Base-by-base conservation (phyloP, 2,797 vertebrate species). In the Notolabrus celidotus region DNA sequence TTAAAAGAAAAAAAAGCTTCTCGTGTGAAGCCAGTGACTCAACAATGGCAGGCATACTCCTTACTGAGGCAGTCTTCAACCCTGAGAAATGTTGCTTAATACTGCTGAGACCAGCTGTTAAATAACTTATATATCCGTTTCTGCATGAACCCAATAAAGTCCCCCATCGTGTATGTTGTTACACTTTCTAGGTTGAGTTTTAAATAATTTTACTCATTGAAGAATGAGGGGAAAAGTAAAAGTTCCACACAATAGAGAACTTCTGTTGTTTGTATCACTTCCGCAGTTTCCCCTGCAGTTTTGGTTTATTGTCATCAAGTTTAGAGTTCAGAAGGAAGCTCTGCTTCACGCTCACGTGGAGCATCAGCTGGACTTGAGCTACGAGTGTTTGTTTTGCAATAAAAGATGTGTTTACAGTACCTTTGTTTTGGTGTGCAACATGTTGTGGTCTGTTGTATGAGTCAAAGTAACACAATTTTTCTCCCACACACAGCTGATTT, bases 241-340 rank as follows among this genome's bases (percentile, higher is more conserved):
- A 54, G 12, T 5, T 12, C 11, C 42, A 61, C 54, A 6, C 2
- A 58, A 65, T 27, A 64, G 63, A 77, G 34, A 22, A 22, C 25
- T 39, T 67, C 74, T 67, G 42, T 61, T 45, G 8, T 11, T 36
- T 20, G 33, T 42, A 4, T 22, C 16, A 10, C 23, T 53, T 54
- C 9, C 46, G 34, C 60, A 10, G 22, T 7, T 25, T 1, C 41
- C 12, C 4, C 3, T 50, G 39, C 15, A 51, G 31, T 53, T 62
- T 38, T 29, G 15, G 5, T 50, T 50, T 31, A 19, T 7, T 52
- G 46, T 52, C 15, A 46, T 15, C 7, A 19, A 0, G 22, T 60
- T 53, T 34, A 9, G 4, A 20, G 31, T 38, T 27, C 7, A 62
- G 10, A 10, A n/a, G 11, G 10, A 50, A 29, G 12, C 51, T 56